Percentiles rank a stretch among this genome's conserved stretches.
These are phyloP conservation scores for Odontesthes bonariensis DNA, from an alignment of 2,113 vertebrate genomes.

Conservation along the genomic window DNA sequence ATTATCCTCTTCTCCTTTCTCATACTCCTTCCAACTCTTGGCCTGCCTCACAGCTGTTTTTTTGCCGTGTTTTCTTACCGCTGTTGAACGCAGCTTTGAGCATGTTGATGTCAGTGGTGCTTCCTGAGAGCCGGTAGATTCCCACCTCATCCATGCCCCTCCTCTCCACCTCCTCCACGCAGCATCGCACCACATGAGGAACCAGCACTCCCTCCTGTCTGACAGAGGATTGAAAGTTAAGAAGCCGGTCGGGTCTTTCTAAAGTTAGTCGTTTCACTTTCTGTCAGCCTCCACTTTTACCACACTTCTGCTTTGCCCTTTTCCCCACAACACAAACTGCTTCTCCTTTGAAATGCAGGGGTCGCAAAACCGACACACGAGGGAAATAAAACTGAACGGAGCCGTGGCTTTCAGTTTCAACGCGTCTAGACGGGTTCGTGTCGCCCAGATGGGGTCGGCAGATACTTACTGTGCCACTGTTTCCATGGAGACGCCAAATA, in stretches of 20 bases:
- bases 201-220: slow-evolving; percentile 81
- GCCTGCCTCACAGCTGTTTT: background rate
- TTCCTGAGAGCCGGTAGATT: slow-evolving; percentile 82
- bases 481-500: slow-evolving; percentile 76
- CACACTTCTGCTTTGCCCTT: slow-evolving; percentile 32
- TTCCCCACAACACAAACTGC: background rate
- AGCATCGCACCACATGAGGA: slow-evolving; percentile 81
- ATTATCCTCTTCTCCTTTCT: background rate
- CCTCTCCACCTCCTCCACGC: slow-evolving; percentile 81
- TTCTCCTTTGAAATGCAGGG: slow-evolving; percentile 15
- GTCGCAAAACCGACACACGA: background rate
- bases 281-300: slow-evolving; percentile 3
- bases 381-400: slow-evolving; percentile 14
- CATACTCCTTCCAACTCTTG: background rate
- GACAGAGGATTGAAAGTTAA: background rate
- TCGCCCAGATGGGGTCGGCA: background rate
- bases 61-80: slow-evolving; percentile 65
- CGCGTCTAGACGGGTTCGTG: background rate
- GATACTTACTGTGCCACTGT: slow-evolving; percentile 76
- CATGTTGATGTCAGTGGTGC: slow-evolving; percentile 63
- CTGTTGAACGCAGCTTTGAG: slow-evolving; percentile 78
- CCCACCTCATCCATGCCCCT: slow-evolving; percentile 81
- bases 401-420: slow-evolving; percentile 14
- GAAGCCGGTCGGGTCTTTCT: slow-evolving; percentile 3
- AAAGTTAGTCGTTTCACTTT: slow-evolving; percentile 4